Base-by-base conservation (phyloP, 2,888 invertebrate genomes). In the Muschampia plurimacula region DNA sequence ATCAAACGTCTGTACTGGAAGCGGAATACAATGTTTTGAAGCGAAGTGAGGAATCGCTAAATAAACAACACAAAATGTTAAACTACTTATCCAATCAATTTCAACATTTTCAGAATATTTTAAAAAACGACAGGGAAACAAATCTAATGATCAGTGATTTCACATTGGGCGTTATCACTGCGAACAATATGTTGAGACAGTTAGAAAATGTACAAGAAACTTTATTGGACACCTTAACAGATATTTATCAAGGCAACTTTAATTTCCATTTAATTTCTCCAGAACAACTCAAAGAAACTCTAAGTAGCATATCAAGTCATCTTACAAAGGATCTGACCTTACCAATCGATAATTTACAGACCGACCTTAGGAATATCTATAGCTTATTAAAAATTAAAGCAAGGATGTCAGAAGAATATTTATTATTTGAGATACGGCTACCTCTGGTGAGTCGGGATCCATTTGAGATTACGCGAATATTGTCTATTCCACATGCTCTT, bases 191-290 rank as follows among this genome's bases (percentile, higher is more conserved):
- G 41, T 8, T 41, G 9, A 41, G 41, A 41, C 41, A 41, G 41
- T 41, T 41, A 41, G 5, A 5, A 7, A 41, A 8, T 41, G 41
- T 41, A 8, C 41, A 41, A 8, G 41, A 41, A 41, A 41, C 5
- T 5, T 41, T 41, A 41, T 41, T 41, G 9, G 41, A 41, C 8
- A 41, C 41, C 8, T 39, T 67, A 28, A 44, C 59, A 13, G 67
- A 67, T 67, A 55, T 57, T 22, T 57, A 57, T 22, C 57, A 67
- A 36, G 55, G 67, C 41, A 67, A 55, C 7, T 41, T 41, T 41
- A 67, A 67, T 57, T 67, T 55, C 28, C 67, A 67, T 55, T 22
- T 67, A 49, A 41, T 67, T 28, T 44, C 67, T 41, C 67, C 67
- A 12, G 67, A 67, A 41, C 67, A 67, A 28, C 57, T 67, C 22